Conservation (phyloP, 2,888 invertebrate genomes). For the Aspidapion aeneum region DNA sequence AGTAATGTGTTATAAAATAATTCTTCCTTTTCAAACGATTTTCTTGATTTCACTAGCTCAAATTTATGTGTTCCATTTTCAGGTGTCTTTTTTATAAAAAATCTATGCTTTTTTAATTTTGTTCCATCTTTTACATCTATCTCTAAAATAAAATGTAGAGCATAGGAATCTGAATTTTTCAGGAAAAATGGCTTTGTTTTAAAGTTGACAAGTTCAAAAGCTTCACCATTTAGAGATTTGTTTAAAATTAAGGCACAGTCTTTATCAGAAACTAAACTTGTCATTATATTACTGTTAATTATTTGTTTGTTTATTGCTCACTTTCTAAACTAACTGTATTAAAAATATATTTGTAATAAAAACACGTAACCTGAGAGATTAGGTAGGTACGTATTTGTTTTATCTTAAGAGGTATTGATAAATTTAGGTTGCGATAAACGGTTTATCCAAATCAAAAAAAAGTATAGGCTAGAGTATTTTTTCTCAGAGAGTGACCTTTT, state of each 20-base stretch:
- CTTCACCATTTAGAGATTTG: constrained; percentile 13
- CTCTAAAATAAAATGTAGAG: constrained; percentile 16
- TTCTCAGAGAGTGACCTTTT: too few relatives aligned
- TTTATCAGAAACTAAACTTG: constrained; percentile 1
- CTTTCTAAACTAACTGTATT: too few relatives aligned
- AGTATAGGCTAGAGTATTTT: too few relatives aligned
- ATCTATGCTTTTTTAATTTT: constrained; percentile 18
- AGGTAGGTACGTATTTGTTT: too few relatives aligned
- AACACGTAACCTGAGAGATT: too few relatives aligned
- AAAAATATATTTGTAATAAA: too few relatives aligned
- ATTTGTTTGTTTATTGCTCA: too few relatives aligned
- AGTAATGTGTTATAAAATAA: constrained; percentile 14
- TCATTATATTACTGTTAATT: too few relatives aligned
- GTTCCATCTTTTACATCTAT: constrained; percentile 20
- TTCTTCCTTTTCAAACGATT: constrained; percentile 18
- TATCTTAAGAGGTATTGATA: too few relatives aligned
- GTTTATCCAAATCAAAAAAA: too few relatives aligned
- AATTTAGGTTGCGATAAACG: too few relatives aligned
- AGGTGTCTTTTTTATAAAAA: constrained; percentile 20
- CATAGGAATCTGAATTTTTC: constrained; percentile 20
- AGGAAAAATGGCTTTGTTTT: constrained; percentile 21
- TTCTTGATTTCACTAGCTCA: constrained; percentile 7
- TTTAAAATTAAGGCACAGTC: constrained; percentile 18
- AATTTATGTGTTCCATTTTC: background rate
- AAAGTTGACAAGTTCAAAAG: constrained; percentile 20